Evolutionary conservation across 2,113 vertebrate genomes (phyloP).

Genomic region (Ictidomys tridecemlineatus): DNA sequence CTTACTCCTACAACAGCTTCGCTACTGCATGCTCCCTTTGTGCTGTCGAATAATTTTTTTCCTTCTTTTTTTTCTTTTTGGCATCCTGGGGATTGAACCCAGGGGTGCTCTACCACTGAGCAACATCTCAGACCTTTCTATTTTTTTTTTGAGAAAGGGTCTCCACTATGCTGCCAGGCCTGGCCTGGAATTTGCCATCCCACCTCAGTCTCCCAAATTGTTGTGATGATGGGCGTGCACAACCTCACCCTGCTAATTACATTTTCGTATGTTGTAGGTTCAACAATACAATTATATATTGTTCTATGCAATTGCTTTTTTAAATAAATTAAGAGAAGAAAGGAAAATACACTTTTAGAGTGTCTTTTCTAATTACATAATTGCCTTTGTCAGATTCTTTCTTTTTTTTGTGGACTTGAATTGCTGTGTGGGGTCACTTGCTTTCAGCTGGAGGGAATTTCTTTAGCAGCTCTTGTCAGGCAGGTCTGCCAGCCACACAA

Average conservation of each 20-base stretch:
- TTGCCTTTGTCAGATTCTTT: not conserved
- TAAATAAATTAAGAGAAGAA: conserved; percentile 40
- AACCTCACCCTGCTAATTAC: not conserved
- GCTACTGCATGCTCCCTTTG: not conserved
- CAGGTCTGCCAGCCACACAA: not conserved
- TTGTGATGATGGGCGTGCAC: no score
- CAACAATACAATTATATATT: not conserved
- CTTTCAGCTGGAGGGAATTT: not conserved
- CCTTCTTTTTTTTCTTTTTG: no score
- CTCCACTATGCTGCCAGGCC: no score
- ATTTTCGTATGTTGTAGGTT: not conserved
- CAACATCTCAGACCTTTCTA: no score
- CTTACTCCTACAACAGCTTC: not conserved
- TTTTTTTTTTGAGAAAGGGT: no score
- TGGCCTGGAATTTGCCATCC: no score
- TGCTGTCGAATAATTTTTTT: not conserved
- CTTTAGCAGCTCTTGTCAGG: not conserved
- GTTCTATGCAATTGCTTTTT: conserved; percentile 24
- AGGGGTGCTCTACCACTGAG: no score
- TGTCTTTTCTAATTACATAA: not conserved
- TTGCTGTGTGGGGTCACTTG: not conserved
- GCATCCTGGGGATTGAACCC: no score
- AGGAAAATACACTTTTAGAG: not conserved
- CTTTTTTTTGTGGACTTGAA: not conserved
- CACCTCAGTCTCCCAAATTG: no score